Evolutionary conservation across 1,140 invertebrate species (phyloP).

Genomic region (Stenopsyche tienmushanensis): DNA sequence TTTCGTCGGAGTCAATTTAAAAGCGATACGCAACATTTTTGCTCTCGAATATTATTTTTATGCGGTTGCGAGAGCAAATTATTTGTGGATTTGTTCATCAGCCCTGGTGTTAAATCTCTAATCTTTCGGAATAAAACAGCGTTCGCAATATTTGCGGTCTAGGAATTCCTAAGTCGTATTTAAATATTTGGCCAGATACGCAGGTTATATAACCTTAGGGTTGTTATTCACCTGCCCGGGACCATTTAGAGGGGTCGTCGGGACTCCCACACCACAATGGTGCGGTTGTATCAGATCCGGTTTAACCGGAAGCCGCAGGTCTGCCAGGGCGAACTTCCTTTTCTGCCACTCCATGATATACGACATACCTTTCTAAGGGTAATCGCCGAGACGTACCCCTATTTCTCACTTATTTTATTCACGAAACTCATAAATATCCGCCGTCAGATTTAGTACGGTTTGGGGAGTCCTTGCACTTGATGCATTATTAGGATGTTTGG

Average conservation of each 20-base stretch:
- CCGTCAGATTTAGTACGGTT: not conserved
- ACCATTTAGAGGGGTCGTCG: not conserved
- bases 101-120: too few species aligned
- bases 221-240: not conserved
- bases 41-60: too few species aligned
- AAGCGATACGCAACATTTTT: too few species aligned
- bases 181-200: not conserved
- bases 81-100: too few species aligned
- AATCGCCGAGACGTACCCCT: not conserved
- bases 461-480: too few species aligned
- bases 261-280: not conserved
- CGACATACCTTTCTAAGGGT: not conserved
- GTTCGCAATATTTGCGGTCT: too few species aligned
- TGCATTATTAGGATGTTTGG: too few species aligned
- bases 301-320: slow-evolving; percentile 18
- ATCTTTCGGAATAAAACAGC: too few species aligned
- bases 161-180: too few species aligned
- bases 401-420: not conserved
- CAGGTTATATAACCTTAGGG: not conserved
- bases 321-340: slow-evolving; percentile 15
- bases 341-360: slow-evolving; percentile 12
- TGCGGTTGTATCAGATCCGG: slow-evolving; percentile 13
- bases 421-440: not conserved
- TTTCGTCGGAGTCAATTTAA: too few species aligned
- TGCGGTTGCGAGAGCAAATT: too few species aligned